A percentile compares a stretch with the other conserved stretches of the same genome.
Evolutionary conservation across 2,888 invertebrate genomes (phyloP).

Genomic region (Pasiphila rectangulata): DNA sequence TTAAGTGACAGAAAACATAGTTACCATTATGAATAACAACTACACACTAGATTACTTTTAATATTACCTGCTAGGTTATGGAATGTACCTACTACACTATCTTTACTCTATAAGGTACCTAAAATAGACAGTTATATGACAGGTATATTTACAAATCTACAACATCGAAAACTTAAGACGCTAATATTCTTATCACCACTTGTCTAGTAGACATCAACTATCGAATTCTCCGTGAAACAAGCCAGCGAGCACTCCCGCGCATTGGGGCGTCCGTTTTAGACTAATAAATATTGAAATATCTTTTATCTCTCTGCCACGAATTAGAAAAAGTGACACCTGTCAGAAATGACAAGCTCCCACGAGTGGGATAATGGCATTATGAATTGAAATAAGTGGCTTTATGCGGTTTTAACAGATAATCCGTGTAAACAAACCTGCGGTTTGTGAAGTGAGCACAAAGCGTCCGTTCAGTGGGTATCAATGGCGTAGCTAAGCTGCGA

Average conservation of each 20-base stretch:
- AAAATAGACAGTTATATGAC: too few relatives aligned
- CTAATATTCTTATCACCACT: neutral
- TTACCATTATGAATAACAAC: too few relatives aligned
- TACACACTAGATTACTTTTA: too few relatives aligned
- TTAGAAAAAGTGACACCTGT: slow-evolving; percentile 67
- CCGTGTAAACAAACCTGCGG: slow-evolving; percentile 52
- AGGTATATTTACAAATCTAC: too few relatives aligned
- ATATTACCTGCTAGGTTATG: too few relatives aligned
- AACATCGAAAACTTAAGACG: too few relatives aligned
- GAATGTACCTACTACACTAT: too few relatives aligned
- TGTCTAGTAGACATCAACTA: slow-evolving; percentile 35
- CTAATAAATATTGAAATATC: slow-evolving; percentile 68
- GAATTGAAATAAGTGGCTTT: slow-evolving; percentile 6
- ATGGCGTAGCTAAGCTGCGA: slow-evolving; percentile 18
- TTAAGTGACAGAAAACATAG: too few relatives aligned
- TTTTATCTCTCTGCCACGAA: slow-evolving; percentile 49
- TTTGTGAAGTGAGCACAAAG: slow-evolving; percentile 26
- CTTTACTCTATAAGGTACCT: too few relatives aligned
- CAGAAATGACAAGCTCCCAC: slow-evolving; percentile 57
- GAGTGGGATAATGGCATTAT: slow-evolving; percentile 36
- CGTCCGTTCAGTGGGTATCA: slow-evolving; percentile 6
- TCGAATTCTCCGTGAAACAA: slow-evolving; percentile 44
- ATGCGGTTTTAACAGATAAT: slow-evolving; percentile 40
- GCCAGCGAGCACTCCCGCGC: slow-evolving; percentile 43
- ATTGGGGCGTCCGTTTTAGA: slow-evolving; percentile 54